These are phyloP conservation scores for Distichodus sexfasciatus DNA, from an alignment of 2,797 vertebrate species.

Conservation along the genomic window DNA sequence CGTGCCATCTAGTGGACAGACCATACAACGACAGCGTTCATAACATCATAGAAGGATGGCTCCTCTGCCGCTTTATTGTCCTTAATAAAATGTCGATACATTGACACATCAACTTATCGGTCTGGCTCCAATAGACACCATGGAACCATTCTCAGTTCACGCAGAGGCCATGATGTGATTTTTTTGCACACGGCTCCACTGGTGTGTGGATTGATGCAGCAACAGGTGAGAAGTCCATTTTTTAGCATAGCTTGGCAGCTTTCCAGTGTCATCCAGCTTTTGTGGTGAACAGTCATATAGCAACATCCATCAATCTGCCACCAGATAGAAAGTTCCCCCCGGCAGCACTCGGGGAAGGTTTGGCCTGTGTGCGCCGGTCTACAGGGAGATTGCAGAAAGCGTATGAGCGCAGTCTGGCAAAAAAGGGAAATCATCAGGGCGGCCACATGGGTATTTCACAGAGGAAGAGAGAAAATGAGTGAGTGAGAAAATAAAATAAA, in stretches of 20 bases:
- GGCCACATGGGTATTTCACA: not conserved
- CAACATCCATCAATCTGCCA: slow-evolving; percentile 36
- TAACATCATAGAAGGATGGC: too few relatives aligned
- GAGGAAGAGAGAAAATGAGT: not conserved
- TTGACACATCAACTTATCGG: too few relatives aligned
- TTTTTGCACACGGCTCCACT: slow-evolving; percentile 19
- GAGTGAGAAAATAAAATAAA: not conserved
- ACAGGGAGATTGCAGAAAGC: not conserved
- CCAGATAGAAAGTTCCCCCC: not conserved
- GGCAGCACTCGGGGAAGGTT: not conserved
- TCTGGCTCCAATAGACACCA: not conserved
- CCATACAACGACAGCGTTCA: too few relatives aligned
- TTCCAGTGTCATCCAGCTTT: slow-evolving; percentile 7
- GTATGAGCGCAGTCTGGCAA: not conserved
- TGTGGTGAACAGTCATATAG: slow-evolving; percentile 2
- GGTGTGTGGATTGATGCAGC: slow-evolving; percentile 6
- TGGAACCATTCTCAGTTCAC: slow-evolving; percentile 4
- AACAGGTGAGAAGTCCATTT: slow-evolving; percentile 31
- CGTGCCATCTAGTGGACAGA: too few relatives aligned
- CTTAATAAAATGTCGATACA: too few relatives aligned
- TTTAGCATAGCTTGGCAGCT: slow-evolving; percentile 12
- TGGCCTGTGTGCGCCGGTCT: not conserved
- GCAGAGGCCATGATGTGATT: slow-evolving; percentile 2
- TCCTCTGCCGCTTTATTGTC: too few relatives aligned
- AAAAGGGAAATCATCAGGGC: not conserved